Percentiles rank a stretch among this genome's conserved stretches.
phyloP scores from a whole-genome alignment of 2,797 vertebrate genomes.

The Phaenicophaeus curvirostris region DNA sequence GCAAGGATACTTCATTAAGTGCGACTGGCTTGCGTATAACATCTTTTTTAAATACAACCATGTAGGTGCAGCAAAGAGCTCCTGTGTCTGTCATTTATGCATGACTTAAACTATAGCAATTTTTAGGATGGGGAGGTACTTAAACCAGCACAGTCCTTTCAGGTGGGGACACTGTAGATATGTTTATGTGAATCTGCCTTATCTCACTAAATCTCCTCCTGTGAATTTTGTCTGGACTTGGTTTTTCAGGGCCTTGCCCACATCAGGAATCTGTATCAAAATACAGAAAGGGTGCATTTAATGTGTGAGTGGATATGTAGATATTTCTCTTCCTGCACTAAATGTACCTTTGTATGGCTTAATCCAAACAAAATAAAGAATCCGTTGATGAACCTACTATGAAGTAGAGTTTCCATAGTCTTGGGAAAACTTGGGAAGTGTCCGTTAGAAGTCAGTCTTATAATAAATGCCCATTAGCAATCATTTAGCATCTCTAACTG shows the following conservation, averaged over 20 bases:
- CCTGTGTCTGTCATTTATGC: not conserved
- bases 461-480: not conserved
- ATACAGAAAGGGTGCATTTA: not conserved
- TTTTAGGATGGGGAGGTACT: not conserved
- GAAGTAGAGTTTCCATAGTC: not conserved
- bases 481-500: not conserved
- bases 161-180: not conserved
- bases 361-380: not conserved
- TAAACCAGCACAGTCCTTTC: not conserved
- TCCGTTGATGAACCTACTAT: not conserved
- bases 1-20: not conserved
- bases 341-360: not conserved
- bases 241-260: not conserved
- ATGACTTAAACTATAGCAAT: not conserved
- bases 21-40: not conserved
- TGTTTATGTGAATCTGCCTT: not conserved
- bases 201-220: not conserved
- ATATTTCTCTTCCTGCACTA: not conserved
- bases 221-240: not conserved
- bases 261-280: not conserved
- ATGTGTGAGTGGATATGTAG: not conserved
- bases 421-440: conserved; percentile 3
- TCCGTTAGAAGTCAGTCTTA: not conserved
- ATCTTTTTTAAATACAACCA: not conserved
- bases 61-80: not conserved